phyloP scores from a whole-genome alignment of 1,140 invertebrate genomes.

The Drosophila lacteicornis region DNA sequence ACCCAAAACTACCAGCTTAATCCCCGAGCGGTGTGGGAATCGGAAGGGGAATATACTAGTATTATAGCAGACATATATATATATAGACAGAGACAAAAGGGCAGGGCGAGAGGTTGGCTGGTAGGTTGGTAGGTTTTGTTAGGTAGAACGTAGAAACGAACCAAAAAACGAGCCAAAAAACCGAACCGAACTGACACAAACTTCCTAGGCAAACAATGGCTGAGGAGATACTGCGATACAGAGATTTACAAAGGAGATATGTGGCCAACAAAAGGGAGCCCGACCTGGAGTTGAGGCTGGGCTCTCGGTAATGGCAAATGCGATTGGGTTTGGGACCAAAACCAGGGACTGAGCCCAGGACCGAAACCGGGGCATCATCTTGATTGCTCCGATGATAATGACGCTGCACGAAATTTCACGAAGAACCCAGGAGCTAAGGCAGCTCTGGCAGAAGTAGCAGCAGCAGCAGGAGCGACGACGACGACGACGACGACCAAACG shows the following conservation, averaged over 20 bases:
- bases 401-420: conserved; percentile 75
- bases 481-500: conserved; percentile 3
- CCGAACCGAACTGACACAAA: conserved; percentile 30
- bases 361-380: conserved; percentile 40
- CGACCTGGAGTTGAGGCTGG: conserved; percentile 26
- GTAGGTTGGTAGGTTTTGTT: conserved; percentile 13
- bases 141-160: conserved; percentile 51
- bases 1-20: conserved; percentile 60
- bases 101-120: conserved; percentile 3
- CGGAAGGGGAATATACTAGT: conserved; percentile 16
- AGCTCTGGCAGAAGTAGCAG: conserved; percentile 4
- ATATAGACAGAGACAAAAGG: conserved; percentile 12
- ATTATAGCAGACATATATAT: not conserved
- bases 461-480: not conserved
- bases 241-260: conserved; percentile 69
- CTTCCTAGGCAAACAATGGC: conserved; percentile 54
- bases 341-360: conserved; percentile 11
- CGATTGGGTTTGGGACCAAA: conserved; percentile 28
- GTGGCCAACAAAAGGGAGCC: conserved; percentile 46
- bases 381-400: conserved; percentile 71
- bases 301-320: conserved; percentile 18
- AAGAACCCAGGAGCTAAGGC: conserved; percentile 48
- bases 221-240: conserved; percentile 47
- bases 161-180: conserved; percentile 36
- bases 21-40: conserved; percentile 21